These are phyloP conservation scores for Bombus waltoni DNA, from an alignment of 1,140 invertebrate species.

Conservation along the genomic window DNA sequence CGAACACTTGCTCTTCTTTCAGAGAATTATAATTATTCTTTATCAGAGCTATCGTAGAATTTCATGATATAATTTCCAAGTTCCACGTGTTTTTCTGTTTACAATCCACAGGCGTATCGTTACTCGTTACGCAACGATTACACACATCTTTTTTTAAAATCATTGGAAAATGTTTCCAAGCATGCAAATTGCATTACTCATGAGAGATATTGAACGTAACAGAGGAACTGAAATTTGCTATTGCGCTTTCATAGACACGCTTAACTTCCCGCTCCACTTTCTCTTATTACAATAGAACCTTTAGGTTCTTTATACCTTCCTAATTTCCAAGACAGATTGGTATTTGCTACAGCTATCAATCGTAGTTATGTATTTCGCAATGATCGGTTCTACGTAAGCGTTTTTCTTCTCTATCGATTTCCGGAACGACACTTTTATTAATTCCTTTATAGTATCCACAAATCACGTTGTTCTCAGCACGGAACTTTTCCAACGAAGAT, in stretches of 20 bases:
- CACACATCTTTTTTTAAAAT: neutral
- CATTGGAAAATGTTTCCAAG: neutral
- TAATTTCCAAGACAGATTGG: slow-evolving; percentile 68
- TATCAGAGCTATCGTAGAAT: too few species aligned
- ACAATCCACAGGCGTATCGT: too few species aligned
- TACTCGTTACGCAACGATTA: neutral
- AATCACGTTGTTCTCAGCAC: neutral
- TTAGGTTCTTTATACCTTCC: slow-evolving; percentile 55
- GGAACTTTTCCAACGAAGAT: neutral
- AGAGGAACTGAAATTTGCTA: slow-evolving; percentile 40
- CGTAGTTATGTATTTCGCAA: slow-evolving; percentile 13
- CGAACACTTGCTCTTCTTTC: too few species aligned
- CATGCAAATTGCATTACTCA: slow-evolving; percentile 1
- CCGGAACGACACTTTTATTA: neutral
- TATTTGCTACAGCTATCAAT: slow-evolving; percentile 39
- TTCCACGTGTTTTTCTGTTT: too few species aligned
- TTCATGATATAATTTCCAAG: too few species aligned
- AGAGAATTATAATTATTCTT: too few species aligned
- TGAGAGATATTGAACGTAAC: slow-evolving; percentile 43
- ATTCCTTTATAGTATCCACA: neutral
- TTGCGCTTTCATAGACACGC: slow-evolving; percentile 60
- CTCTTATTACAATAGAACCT: slow-evolving; percentile 72
- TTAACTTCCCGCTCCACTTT: slow-evolving; percentile 68
- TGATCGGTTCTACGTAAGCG: neutral
- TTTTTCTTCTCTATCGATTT: slow-evolving; percentile 12